phyloP scores from a whole-genome alignment of 2,888 invertebrate genomes.

The Ectemnius cavifrons region DNA sequence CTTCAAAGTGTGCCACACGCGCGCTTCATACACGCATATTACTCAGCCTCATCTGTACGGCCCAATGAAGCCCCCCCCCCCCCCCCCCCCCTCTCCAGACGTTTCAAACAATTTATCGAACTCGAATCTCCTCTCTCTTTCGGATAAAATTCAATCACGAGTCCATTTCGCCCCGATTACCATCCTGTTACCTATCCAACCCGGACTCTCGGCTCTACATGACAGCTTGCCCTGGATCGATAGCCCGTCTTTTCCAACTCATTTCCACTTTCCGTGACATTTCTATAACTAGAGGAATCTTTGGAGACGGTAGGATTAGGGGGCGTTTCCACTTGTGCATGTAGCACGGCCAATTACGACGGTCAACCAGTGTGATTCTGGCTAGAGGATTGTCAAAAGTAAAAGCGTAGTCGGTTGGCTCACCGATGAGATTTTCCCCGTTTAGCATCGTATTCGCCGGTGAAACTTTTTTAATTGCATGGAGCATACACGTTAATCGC shows the following conservation, averaged over 20 bases:
- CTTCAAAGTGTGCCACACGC: slow-evolving; percentile 51
- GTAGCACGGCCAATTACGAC: slow-evolving; percentile 52
- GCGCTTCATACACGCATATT: slow-evolving; percentile 14
- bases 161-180: slow-evolving; percentile 1
- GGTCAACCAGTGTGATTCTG: slow-evolving; percentile 42
- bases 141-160: not conserved
- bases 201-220: not conserved
- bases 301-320: not conserved
- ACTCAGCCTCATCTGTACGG: slow-evolving; percentile 13
- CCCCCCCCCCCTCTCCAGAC: slow-evolving; percentile 24
- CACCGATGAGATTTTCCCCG: slow-evolving; percentile 27
- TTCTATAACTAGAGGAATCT: not conserved
- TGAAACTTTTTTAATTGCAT: too few relatives aligned
- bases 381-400: slow-evolving; percentile 29
- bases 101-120: slow-evolving; percentile 1
- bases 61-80: slow-evolving; percentile 3
- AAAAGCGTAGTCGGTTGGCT: slow-evolving; percentile 24
- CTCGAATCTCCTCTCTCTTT: not conserved
- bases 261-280: not conserved
- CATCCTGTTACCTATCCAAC: not conserved
- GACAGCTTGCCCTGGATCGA: not conserved
- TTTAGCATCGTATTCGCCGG: not conserved
- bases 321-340: slow-evolving; percentile 19
- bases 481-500: too few relatives aligned
- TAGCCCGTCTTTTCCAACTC: not conserved